Conservation (phyloP, 2,888 invertebrate genomes). For the Drosophila antonietae region DNA sequence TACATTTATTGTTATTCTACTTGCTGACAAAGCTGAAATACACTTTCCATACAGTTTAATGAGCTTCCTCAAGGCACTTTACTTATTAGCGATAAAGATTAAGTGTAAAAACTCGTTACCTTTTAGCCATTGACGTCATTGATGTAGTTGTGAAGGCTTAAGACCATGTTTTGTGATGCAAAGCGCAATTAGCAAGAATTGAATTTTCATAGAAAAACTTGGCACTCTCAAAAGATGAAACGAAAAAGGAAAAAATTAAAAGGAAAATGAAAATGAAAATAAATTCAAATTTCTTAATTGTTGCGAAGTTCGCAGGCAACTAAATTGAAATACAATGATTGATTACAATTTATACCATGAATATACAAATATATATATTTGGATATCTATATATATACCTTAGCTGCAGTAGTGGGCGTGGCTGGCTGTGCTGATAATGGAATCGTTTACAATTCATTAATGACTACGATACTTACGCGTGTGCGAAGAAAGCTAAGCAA, state of each 20-base stretch:
- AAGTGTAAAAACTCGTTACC: conserved; percentile 25
- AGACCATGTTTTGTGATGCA: conserved; percentile 41
- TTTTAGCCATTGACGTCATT: conserved; percentile 44
- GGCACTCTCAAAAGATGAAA: conserved; percentile 3
- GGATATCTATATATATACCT: conserved; percentile 15
- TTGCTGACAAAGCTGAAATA: background rate
- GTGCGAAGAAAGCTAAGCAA: conserved; percentile 6
- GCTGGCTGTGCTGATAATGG: conserved; percentile 9
- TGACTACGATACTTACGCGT: conserved; percentile 56
- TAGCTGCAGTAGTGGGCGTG: conserved; percentile 19
- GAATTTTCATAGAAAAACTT: conserved; percentile 2
- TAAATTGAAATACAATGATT: conserved; percentile 34
- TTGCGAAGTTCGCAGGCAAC: conserved; percentile 30
- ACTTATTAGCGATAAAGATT: background rate
- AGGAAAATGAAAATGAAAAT: background rate
- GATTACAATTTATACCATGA: conserved; percentile 7
- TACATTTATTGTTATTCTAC: no score
- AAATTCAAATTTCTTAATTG: conserved; percentile 8
- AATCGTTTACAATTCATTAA: conserved; percentile 39
- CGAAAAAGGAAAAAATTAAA: background rate
- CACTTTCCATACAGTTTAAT: background rate
- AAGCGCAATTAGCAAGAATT: conserved; percentile 6
- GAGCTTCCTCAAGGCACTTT: background rate
- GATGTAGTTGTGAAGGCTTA: conserved; percentile 64
- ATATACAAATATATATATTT: background rate